A percentile compares a stretch with the other conserved stretches of the same genome.
Conservation (phyloP, 2,888 invertebrate genomes). For the Diabrotica balteata region DNA sequence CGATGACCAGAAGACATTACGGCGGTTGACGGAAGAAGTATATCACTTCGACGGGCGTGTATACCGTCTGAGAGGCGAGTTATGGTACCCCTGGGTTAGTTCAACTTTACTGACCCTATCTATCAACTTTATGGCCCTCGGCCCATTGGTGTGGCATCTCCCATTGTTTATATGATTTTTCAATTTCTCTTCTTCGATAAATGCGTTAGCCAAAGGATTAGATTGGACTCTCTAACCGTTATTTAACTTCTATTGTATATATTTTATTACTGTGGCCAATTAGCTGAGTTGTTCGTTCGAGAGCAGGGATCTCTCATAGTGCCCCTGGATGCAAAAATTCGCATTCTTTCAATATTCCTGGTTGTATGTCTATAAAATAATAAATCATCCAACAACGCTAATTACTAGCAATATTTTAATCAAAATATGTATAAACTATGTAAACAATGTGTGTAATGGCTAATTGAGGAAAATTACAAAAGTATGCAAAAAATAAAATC, state of each 20-base stretch:
- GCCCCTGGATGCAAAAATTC: conserved; percentile 25
- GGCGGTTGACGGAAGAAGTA: conserved; percentile 60
- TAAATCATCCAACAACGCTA: no score
- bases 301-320: conserved; percentile 23
- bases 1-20: conserved; percentile 60
- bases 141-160: conserved; percentile 58
- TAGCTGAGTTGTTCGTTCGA: conserved; percentile 29
- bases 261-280: conserved; percentile 38
- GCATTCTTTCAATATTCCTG: conserved; percentile 20
- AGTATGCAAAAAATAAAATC: no score
- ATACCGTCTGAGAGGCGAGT: conserved; percentile 50
- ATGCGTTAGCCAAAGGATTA: conserved; percentile 38
- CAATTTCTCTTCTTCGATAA: conserved; percentile 45
- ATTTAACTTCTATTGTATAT: conserved; percentile 37
- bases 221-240: conserved; percentile 39
- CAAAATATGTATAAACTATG: no score
- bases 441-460: no score
- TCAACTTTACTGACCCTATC: conserved; percentile 57
- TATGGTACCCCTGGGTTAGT: conserved; percentile 60
- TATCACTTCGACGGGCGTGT: conserved; percentile 55
- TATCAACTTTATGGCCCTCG: conserved; percentile 57
- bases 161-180: conserved; percentile 59
- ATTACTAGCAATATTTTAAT: no score
- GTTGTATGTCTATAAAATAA: no score
- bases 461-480: no score